Conservation (phyloP, 2,797 vertebrate species). For the Clamator glandarius region DNA sequence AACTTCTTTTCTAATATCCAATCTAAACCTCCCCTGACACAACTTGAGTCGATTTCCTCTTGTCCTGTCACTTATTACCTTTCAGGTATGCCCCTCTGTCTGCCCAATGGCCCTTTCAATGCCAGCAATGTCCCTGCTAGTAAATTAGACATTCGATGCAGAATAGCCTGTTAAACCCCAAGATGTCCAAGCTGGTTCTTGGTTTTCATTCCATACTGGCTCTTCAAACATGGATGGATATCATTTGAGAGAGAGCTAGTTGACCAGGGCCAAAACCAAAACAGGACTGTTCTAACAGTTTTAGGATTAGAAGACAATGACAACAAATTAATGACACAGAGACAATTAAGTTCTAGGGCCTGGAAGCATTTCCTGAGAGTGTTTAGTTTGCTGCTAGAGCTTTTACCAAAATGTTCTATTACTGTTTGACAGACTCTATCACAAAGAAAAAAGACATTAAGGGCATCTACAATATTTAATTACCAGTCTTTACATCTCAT, state of each 20-base stretch:
- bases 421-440: neutral
- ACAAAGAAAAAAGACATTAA: neutral
- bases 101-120: neutral
- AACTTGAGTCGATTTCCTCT: too few species aligned
- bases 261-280: neutral
- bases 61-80: too few species aligned
- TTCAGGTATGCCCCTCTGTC: too few species aligned
- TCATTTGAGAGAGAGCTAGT: too few species aligned
- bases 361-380: fast-evolving
- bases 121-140: fast-evolving
- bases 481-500: neutral
- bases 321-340: neutral
- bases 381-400: neutral
- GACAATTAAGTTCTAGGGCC: neutral
- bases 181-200: too few species aligned
- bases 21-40: too few species aligned
- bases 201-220: fast-evolving
- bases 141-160: neutral
- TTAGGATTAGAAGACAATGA: neutral
- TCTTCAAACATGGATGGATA: too few species aligned
- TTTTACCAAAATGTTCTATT: neutral
- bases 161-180: neutral
- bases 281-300: neutral
- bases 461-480: neutral
- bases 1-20: too few species aligned